Percentiles rank a stretch among this genome's conserved stretches.
Evolutionary conservation across 2,888 invertebrate species (phyloP).

Genomic region (Pimpla rufipes): DNA sequence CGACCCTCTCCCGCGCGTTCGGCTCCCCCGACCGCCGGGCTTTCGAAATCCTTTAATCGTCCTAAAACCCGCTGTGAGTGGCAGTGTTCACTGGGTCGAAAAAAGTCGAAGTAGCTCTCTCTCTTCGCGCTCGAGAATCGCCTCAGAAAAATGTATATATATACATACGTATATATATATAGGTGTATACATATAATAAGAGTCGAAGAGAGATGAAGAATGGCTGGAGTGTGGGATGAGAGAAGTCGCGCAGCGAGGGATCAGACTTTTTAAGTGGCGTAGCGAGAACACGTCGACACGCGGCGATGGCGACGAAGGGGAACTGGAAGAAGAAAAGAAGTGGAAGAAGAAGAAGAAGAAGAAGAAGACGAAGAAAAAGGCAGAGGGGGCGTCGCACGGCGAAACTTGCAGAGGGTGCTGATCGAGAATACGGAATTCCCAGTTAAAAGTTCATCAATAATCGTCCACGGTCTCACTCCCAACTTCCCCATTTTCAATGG

Average conservation of each 20-base stretch:
- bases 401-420: slow-evolving; percentile 64
- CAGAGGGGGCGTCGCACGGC: slow-evolving; percentile 46
- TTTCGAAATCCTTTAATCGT: slow-evolving; percentile 71
- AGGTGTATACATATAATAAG: slow-evolving; percentile 23
- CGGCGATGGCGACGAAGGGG: slow-evolving; percentile 48
- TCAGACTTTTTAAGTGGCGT: slow-evolving; percentile 74
- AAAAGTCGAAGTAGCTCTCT: slow-evolving; percentile 66
- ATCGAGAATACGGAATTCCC: slow-evolving; percentile 68
- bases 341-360: slow-evolving; percentile 21
- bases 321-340: slow-evolving; percentile 40
- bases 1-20: too few relatives aligned
- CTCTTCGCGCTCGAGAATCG: slow-evolving; percentile 33
- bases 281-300: slow-evolving; percentile 68
- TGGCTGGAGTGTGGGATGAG: slow-evolving; percentile 19
- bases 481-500: slow-evolving; percentile 31
- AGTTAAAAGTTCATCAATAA: slow-evolving; percentile 73
- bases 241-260: slow-evolving; percentile 64
- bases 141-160: slow-evolving; percentile 25
- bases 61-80: slow-evolving; percentile 68
- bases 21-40: background rate
- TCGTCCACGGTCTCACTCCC: slow-evolving; percentile 43
- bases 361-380: slow-evolving; percentile 35
- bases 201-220: slow-evolving; percentile 21
- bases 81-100: slow-evolving; percentile 67
- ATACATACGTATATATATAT: slow-evolving; percentile 18